These are phyloP conservation scores for Scomberomorus guttatus DNA, from an alignment of 2,797 vertebrate species.

Conservation along the genomic window DNA sequence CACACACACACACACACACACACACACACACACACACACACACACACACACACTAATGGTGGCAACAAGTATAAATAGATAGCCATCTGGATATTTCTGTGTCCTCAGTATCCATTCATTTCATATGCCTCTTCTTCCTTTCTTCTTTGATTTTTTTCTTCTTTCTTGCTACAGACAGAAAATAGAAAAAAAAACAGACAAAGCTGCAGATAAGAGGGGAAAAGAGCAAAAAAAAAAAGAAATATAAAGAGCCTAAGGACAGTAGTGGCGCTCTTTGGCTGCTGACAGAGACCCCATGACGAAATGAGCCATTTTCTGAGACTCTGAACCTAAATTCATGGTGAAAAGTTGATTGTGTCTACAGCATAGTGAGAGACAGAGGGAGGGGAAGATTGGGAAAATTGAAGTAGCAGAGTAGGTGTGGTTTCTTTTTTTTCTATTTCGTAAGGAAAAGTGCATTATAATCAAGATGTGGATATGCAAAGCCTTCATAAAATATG, in stretches of 20 bases:
- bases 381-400: background rate
- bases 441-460: constrained; percentile 1
- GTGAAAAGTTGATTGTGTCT: constrained; percentile 54
- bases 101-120: constrained; percentile 25
- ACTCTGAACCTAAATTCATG: constrained; percentile 33
- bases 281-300: constrained; percentile 30
- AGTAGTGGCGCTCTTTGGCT: background rate
- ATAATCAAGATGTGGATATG: constrained; percentile 24
- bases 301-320: constrained; percentile 25
- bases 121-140: constrained; percentile 7
- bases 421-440: background rate
- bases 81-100: constrained; percentile 44
- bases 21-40: background rate
- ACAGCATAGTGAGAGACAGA: background rate
- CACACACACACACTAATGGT: constrained; percentile 12
- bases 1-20: constrained; percentile 7
- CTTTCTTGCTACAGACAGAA: constrained; percentile 29
- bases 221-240: background rate
- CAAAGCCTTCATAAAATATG: constrained; percentile 31
- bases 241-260: constrained; percentile 26
- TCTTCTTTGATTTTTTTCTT: background rate
- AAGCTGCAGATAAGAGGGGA: constrained; percentile 28
- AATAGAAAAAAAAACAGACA: constrained; percentile 24
- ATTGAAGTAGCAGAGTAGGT: constrained; percentile 22
- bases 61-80: constrained; percentile 5